Conservation (phyloP, 2,797 vertebrate genomes). For the Sandelia bainsii region DNA sequence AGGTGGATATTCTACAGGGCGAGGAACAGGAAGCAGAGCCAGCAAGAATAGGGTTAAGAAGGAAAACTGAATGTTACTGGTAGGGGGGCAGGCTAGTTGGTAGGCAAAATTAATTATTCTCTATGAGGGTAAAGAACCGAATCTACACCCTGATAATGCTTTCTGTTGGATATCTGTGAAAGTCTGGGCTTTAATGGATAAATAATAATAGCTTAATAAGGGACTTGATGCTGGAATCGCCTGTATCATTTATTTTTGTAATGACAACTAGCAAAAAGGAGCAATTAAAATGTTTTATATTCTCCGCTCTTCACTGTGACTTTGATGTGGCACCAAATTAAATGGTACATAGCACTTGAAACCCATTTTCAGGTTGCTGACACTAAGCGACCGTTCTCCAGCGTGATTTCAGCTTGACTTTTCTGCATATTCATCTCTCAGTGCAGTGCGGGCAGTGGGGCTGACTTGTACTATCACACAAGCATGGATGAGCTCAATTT, state of each 20-base stretch:
- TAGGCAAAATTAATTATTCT: conserved; percentile 18
- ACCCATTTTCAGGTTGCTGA: conserved; percentile 57
- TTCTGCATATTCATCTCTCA: conserved; percentile 69
- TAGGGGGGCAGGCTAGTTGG: neutral
- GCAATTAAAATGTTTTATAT: conserved; percentile 65
- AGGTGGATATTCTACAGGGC: conserved; percentile 92
- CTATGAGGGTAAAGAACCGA: neutral
- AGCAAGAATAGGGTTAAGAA: neutral
- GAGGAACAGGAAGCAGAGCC: neutral
- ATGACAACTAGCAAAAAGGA: conserved; percentile 59
- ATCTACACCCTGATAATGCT: conserved; percentile 36
- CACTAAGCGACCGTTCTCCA: conserved; percentile 34
- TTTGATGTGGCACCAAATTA: conserved; percentile 77
- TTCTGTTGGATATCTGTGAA: conserved; percentile 40
- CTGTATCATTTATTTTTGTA: conserved; percentile 46
- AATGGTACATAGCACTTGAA: conserved; percentile 68
- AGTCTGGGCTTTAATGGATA: conserved; percentile 47
- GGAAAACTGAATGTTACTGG: neutral
- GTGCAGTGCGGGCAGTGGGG: conserved; percentile 6
- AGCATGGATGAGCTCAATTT: conserved; percentile 77
- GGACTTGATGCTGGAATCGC: conserved; percentile 38
- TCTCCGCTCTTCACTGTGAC: conserved; percentile 52
- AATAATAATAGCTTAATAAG: conserved; percentile 49
- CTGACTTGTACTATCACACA: conserved; percentile 67
- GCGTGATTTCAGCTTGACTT: conserved; percentile 44